A percentile compares a stretch with the other conserved stretches of the same genome.
phyloP scores from a whole-genome alignment of 2,888 invertebrate genomes.

The Andrena fulva region DNA sequence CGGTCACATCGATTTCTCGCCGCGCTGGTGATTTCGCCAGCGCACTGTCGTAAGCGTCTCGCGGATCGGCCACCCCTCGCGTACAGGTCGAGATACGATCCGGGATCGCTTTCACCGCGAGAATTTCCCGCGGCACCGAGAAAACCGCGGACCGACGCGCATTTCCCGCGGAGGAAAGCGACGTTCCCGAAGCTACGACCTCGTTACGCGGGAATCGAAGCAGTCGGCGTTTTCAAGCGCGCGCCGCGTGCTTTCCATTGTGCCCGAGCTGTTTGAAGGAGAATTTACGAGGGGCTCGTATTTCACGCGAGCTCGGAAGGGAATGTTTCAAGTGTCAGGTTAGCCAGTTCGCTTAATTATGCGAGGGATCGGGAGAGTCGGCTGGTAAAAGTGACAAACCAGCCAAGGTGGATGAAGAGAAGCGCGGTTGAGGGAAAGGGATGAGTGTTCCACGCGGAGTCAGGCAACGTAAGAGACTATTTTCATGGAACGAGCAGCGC shows the following conservation, averaged over 20 bases:
- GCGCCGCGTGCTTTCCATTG: constrained; percentile 6
- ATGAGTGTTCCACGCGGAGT: background rate
- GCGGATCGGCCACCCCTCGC: constrained; percentile 1
- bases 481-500: constrained; percentile 22
- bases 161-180: background rate
- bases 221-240: background rate
- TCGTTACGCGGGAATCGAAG: constrained; percentile 4
- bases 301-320: background rate
- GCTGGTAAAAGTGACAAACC: background rate
- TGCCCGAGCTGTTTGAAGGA: background rate
- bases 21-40: constrained; percentile 20
- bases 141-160: background rate
- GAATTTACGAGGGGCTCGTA: background rate
- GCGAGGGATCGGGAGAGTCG: background rate
- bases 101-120: background rate
- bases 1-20: constrained; percentile 32
- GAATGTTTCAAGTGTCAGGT: background rate
- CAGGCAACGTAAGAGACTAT: constrained; percentile 14
- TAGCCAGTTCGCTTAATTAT: background rate
- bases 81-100: background rate
- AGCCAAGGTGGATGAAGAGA: background rate
- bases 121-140: background rate
- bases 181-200: background rate
- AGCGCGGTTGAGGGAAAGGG: background rate
- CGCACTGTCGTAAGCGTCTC: constrained; percentile 16